Evolutionary conservation across 1,140 invertebrate species (phyloP), one percentile per base, ranked within the genome.

Genomic region (Drosophila punjabiensis): DNA sequence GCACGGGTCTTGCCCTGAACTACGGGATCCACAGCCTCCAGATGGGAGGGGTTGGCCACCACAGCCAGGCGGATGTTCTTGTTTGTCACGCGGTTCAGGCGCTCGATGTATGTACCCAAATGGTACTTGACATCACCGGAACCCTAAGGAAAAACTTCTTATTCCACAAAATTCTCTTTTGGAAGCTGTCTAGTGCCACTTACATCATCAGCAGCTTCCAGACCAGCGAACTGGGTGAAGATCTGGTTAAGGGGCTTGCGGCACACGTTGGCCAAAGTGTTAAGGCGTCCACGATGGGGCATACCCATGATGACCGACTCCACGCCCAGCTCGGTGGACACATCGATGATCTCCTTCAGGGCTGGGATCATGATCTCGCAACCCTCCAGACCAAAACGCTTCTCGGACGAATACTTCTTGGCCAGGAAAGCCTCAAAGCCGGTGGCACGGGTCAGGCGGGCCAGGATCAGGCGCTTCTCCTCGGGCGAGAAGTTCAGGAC

Each of bases 71-170:
- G 96, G 76, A 99, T 98, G 92, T 99, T 99, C 94, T 99, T 99
- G 94, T 99, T 99, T 50, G 98, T 99, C 4, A 99, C 97, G 39
- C 98, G 96, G 94, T 99, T 99, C 81, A 99, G 93, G 76, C 99
- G 96, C 94, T 99, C 98, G 93, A 99, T 98, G 92, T 98, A 99
- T 55, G 99, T 99, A 63, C 99, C 99, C 93, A 99, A 95, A 94
- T 99, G 99, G 94, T 99, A 99, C 94, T 99, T 99, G 0, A 99
- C 99, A 95, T 99, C 99, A 90, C 99, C 99, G 73, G 98, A 99
- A 59, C 98, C 98, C 96, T 98, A 67, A 30, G n/a, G 9, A 16
- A 14, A 58, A 20, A 32, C 13, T 14, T 7, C 5, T n/a, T 11
- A 5, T 20, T 16, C 1, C 14, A 14, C 7, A 0, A 16, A 20